These are phyloP conservation scores for Otus sunia DNA, from an alignment of 2,113 vertebrate genomes.

Conservation along the genomic window DNA sequence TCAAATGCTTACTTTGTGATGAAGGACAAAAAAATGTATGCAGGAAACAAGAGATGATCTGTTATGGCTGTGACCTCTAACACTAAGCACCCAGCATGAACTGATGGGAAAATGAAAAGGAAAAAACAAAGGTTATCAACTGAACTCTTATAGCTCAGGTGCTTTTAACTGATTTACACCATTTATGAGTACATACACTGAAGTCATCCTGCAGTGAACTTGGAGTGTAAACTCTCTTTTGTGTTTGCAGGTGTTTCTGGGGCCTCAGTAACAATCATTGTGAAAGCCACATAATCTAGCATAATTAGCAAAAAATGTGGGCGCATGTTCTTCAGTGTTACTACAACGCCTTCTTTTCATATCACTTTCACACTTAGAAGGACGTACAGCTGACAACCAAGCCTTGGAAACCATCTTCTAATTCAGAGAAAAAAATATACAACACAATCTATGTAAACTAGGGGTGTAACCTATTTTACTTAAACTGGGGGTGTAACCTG, in stretches of 20 bases:
- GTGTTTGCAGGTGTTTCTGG: neutral
- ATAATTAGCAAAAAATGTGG: neutral
- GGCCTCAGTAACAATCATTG: neutral
- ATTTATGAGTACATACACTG: neutral
- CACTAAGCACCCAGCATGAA: neutral
- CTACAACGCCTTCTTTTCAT: neutral
- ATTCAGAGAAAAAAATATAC: neutral
- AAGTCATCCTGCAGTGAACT: neutral
- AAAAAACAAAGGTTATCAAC: neutral
- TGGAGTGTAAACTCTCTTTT: neutral
- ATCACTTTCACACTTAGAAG: neutral
- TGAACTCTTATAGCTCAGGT: neutral
- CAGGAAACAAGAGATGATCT: slow-evolving; percentile 8
- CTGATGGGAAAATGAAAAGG: neutral
- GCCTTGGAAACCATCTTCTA: neutral
- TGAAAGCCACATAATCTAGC: neutral
- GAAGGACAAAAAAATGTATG: neutral
- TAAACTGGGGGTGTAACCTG: neutral
- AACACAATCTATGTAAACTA: neutral
- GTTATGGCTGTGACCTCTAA: neutral
- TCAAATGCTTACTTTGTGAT: neutral
- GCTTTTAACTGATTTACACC: neutral
- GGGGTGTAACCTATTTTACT: neutral
- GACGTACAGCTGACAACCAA: neutral
- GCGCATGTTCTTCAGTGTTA: neutral